Conservation (phyloP, 2,797 vertebrate species). For the Agapornis canus region DNA sequence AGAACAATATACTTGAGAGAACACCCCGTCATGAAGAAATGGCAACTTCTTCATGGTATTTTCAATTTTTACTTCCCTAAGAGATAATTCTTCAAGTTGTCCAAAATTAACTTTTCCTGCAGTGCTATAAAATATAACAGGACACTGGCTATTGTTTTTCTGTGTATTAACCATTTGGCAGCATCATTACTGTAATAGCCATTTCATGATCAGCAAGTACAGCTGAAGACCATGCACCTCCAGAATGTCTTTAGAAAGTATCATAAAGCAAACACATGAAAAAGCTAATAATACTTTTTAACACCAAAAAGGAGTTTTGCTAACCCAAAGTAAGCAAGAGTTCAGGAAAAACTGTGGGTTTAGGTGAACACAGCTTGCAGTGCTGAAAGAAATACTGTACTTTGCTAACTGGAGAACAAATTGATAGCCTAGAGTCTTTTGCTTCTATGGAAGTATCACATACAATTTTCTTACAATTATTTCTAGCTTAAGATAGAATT, state of each 20-base stretch:
- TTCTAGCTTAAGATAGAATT: conserved; percentile 30
- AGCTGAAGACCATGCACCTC: background rate
- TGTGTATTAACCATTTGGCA: background rate
- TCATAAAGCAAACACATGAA: background rate
- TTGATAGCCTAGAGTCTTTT: background rate
- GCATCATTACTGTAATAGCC: accelerated
- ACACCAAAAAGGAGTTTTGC: background rate
- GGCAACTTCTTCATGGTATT: background rate
- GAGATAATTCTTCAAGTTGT: background rate
- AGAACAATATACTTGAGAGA: background rate
- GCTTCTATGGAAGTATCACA: background rate
- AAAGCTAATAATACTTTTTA: background rate
- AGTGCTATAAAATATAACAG: background rate
- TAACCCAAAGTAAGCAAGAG: background rate
- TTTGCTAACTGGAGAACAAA: background rate
- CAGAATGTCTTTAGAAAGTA: background rate
- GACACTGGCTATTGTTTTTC: background rate
- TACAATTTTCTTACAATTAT: conserved; percentile 8
- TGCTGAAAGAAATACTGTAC: background rate
- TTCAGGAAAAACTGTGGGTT: background rate
- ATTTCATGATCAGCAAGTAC: background rate
- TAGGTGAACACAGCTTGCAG: background rate
- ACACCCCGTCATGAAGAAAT: background rate
- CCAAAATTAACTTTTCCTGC: background rate
- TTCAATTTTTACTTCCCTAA: background rate